Evolutionary conservation across 2,888 invertebrate species (phyloP).

Genomic region (Dasypogon diadema): DNA sequence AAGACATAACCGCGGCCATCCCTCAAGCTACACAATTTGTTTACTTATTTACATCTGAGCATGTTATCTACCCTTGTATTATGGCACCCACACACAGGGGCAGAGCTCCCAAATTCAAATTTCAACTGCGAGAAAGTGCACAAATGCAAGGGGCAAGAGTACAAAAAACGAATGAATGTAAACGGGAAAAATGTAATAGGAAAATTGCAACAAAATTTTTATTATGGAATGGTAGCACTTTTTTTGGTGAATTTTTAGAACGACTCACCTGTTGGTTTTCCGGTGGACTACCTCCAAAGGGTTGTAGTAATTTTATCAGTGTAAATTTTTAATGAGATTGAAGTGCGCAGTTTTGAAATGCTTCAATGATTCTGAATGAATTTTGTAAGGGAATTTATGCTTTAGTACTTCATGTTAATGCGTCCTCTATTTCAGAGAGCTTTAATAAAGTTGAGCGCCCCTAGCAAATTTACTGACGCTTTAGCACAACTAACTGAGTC

Average conservation of each 20-base stretch:
- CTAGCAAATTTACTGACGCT: no score
- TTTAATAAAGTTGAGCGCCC: no score
- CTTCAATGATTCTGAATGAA: background rate
- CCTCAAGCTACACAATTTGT: slow-evolving; percentile 1
- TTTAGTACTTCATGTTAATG: no score
- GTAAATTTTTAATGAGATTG: slow-evolving; percentile 40
- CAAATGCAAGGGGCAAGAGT: no score
- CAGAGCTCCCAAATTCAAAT: slow-evolving; percentile 11
- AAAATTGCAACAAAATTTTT: slow-evolving; percentile 17
- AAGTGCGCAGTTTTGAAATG: background rate
- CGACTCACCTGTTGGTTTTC: slow-evolving; percentile 1
- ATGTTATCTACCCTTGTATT: background rate
- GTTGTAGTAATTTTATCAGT: slow-evolving; percentile 5
- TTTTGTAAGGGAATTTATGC: no score
- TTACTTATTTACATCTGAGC: slow-evolving; percentile 10
- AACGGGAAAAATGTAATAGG: background rate
- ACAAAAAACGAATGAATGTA: background rate
- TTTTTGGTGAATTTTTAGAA: background rate
- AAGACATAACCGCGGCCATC: background rate
- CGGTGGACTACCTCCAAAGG: background rate
- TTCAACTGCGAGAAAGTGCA: slow-evolving; percentile 1
- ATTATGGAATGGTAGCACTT: background rate
- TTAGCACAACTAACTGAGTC: no score
- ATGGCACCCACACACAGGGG: slow-evolving; percentile 9
- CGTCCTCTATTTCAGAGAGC: no score